Percentiles rank a stretch among this genome's conserved stretches.
phyloP scores from a whole-genome alignment of 2,797 vertebrate species.

The Lithobates pipiens region DNA sequence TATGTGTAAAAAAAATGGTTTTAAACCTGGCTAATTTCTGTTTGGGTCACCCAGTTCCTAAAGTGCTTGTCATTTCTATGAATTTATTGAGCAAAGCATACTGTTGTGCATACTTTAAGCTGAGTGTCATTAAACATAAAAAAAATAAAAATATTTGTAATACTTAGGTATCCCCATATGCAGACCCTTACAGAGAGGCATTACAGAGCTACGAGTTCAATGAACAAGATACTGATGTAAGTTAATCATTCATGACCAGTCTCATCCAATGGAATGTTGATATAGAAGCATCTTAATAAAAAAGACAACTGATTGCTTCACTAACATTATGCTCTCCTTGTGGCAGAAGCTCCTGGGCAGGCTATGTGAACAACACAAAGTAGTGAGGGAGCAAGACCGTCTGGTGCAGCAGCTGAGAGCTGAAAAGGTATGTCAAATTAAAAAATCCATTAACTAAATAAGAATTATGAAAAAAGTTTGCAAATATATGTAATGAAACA shows the following conservation, averaged over 20 bases:
- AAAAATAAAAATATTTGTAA: too few relatives aligned
- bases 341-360: slow-evolving; percentile 91
- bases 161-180: slow-evolving; percentile 87
- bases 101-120: not conserved
- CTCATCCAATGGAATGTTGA: not conserved
- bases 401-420: slow-evolving; percentile 90
- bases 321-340: not conserved
- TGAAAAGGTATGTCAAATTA: slow-evolving; percentile 83
- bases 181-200: slow-evolving; percentile 87
- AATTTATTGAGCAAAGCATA: not conserved
- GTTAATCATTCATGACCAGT: slow-evolving; percentile 57
- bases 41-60: not conserved
- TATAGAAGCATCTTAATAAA: not conserved
- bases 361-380: slow-evolving; percentile 91
- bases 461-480: too few relatives aligned
- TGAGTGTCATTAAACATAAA: not conserved
- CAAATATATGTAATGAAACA: too few relatives aligned
- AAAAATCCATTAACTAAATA: accelerated
- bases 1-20: not conserved
- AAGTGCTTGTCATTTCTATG: not conserved
- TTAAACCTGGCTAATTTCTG: not conserved
- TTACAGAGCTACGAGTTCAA: slow-evolving; percentile 90
- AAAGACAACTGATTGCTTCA: not conserved
- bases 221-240: slow-evolving; percentile 95
- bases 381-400: slow-evolving; percentile 89